Evolutionary conservation across 1,140 invertebrate genomes (phyloP).

Genomic region (Scylla paramamosain): DNA sequence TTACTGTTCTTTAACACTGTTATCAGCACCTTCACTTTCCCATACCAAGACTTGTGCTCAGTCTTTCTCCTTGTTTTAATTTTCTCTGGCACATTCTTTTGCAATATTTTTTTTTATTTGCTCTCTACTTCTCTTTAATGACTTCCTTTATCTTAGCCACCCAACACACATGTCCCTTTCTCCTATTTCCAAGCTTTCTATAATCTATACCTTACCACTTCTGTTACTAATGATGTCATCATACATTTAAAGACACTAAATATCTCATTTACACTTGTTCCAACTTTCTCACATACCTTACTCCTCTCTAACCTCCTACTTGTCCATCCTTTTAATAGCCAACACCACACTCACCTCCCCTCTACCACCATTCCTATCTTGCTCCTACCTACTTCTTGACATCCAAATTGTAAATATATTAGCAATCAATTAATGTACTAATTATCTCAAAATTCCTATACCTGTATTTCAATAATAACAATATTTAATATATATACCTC

Average conservation of each 20-base stretch:
- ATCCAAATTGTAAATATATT: too few species aligned
- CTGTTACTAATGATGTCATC: neutral
- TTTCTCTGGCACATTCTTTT: neutral
- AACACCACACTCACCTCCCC: too few species aligned
- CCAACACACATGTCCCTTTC: neutral
- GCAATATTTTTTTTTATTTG: neutral
- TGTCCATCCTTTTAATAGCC: too few species aligned
- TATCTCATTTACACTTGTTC: too few species aligned
- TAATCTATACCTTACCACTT: neutral
- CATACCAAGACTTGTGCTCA: neutral
- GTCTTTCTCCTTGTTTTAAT: too few species aligned
- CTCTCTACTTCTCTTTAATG: neutral
- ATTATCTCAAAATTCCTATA: too few species aligned
- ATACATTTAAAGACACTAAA: too few species aligned
- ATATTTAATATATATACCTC: constrained; percentile 41
- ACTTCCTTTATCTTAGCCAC: neutral
- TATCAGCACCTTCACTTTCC: neutral
- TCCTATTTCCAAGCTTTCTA: neutral
- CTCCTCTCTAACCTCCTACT: too few species aligned
- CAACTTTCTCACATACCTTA: too few species aligned
- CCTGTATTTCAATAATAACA: neutral
- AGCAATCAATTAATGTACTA: too few species aligned
- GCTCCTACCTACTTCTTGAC: too few species aligned
- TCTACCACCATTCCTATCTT: too few species aligned
- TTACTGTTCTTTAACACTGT: neutral